Evolutionary conservation across 2,797 vertebrate species (phyloP).

Genomic region (Arrhamphus sclerolepis): DNA sequence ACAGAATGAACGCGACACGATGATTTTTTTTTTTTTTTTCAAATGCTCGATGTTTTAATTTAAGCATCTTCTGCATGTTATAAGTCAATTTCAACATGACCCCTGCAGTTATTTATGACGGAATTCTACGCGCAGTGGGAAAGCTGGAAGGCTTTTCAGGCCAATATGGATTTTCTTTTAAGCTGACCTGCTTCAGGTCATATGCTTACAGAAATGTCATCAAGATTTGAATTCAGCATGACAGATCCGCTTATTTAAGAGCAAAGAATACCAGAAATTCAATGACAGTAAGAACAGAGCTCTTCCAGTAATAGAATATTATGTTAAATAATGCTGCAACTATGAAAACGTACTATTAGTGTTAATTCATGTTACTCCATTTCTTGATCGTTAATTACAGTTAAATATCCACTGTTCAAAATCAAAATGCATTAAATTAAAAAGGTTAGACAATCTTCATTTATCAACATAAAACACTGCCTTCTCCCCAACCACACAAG

Average conservation of each 20-base stretch:
- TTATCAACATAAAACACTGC: background rate
- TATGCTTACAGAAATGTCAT: background rate
- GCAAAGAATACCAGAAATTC: no score
- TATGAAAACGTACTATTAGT: no score
- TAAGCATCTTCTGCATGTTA: conserved; percentile 30
- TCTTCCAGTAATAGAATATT: no score
- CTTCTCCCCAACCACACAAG: no score
- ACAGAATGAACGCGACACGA: no score
- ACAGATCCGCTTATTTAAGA: no score
- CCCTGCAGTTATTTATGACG: conserved; percentile 37
- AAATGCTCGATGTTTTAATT: conserved; percentile 39
- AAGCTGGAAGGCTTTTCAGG: conserved; percentile 36
- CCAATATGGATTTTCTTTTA: conserved; percentile 26
- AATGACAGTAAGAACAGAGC: no score
- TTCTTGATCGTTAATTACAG: background rate
- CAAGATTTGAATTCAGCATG: no score
- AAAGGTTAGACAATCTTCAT: background rate
- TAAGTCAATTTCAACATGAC: conserved; percentile 36
- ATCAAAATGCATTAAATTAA: background rate
- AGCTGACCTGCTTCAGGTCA: conserved; percentile 17
- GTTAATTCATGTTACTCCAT: background rate
- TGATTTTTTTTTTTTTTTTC: no score
- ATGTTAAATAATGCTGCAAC: no score
- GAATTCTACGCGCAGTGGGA: conserved; percentile 27
- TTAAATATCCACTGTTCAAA: conserved; percentile 3